These are phyloP conservation scores for Nettapus auritus DNA, from an alignment of 2,113 vertebrate genomes.

Conservation along the genomic window DNA sequence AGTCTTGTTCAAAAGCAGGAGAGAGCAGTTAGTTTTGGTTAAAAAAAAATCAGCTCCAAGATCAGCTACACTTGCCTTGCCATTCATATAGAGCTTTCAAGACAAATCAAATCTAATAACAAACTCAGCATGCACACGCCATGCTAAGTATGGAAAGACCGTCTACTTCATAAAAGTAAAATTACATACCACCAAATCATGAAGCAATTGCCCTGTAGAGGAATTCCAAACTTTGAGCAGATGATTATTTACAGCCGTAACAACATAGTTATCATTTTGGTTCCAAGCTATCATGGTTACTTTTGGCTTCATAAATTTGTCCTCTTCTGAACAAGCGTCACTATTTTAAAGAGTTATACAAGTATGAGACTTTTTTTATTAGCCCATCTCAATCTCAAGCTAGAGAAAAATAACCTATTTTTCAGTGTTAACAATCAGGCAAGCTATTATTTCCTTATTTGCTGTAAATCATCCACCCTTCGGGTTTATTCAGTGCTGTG, in stretches of 20 bases:
- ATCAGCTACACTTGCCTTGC: neutral
- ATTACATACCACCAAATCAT: conserved; percentile 88
- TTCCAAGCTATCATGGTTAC: conserved; percentile 99
- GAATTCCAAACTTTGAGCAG: conserved; percentile 99
- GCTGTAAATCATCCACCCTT: neutral
- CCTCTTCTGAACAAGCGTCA: conserved; percentile 81
- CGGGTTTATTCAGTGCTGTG: neutral
- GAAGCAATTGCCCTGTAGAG: conserved; percentile 91
- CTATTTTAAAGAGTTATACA: conserved; percentile 29
- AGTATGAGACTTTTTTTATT: neutral
- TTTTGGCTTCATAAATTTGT: conserved; percentile 93
- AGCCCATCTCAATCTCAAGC: neutral
- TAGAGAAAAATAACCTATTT: neutral
- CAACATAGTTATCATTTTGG: conserved; percentile 91
- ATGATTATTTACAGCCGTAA: conserved; percentile 96
- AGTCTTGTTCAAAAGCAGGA: neutral
- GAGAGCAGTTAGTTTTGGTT: neutral
- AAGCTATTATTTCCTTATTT: neutral
- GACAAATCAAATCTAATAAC: neutral
- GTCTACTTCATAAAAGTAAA: neutral
- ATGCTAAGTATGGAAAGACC: neutral
- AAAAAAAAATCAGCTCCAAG: neutral
- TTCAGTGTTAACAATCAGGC: neutral
- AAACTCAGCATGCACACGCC: neutral
- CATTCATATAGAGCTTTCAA: neutral